Evolutionary conservation across 2,888 invertebrate genomes (phyloP), one percentile per base, ranked within the genome.

Genomic region (Agriotes lineatus): DNA sequence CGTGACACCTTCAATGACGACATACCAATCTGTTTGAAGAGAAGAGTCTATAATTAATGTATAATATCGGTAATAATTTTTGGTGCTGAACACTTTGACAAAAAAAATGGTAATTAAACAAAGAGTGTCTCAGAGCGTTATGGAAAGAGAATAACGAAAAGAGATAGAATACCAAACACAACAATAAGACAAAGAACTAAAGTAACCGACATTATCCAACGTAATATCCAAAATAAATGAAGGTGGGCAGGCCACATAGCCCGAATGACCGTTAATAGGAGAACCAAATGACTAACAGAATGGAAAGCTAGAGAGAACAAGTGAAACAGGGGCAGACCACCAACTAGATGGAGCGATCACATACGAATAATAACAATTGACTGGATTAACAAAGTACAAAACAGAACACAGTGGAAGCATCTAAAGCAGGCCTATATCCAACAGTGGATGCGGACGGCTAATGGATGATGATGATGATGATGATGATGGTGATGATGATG

Each of bases 21-120:
- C 33, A 54, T 30, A 33, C 54, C 54, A 33, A 54, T 25, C 6
- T 54, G 54, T 54, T 54, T 22, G 12, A 19, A 50, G 25, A 22
- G 25, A 50, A 20, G 12, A 25, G 22, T 50, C 2, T 54, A 54
- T 30, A 14, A 54, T 33, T 10, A 9, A 39, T 9, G 39, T 10
- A 39, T 39, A 6, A 18, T 22, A 19, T 12, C 22, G 19, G 25
- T 19, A 1, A 20, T 22, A 4, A 12, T 9, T 9, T 9, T 25
- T 7, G n/a, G 22, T 22, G 22, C 20, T 50, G 19, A 10, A 18
- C 19, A 20, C 19, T 50, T 18, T 18, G 22, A 9, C 6, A n/a
- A 19, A 50, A 50, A 1, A 9, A 2, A n/a, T 19, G 6, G 18
- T 30, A 54, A 54, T 12, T 33, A 54, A 54, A 39, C 39, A 9